Conservation (phyloP, 2,888 invertebrate species). For the Caenorhabditis plicata region DNA sequence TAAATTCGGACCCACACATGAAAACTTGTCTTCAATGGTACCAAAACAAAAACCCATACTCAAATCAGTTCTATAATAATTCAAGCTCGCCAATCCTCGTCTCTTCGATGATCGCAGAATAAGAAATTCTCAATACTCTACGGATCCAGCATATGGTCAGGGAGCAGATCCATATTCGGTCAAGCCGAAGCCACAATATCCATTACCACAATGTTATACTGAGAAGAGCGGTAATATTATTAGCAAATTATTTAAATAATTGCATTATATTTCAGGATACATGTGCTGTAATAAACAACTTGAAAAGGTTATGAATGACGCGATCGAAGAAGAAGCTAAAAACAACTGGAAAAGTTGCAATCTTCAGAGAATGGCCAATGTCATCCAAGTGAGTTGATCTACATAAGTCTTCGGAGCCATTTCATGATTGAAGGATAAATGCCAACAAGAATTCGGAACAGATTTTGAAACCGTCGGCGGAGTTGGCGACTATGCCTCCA, state of each 20-base stretch:
- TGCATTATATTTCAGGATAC: constrained; percentile 36
- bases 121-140: too few relatives aligned
- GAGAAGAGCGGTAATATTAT: constrained; percentile 43
- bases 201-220: constrained; percentile 59
- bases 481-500: constrained; percentile 59
- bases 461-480: constrained; percentile 58
- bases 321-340: constrained; percentile 14
- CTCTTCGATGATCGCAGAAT: constrained; percentile 4
- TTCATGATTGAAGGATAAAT: constrained; percentile 7
- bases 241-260: not conserved
- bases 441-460: constrained; percentile 47
- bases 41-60: too few relatives aligned
- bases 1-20: not conserved
- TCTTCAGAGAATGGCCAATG: constrained; percentile 51
- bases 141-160: too few relatives aligned
- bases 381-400: constrained; percentile 32
- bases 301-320: constrained; percentile 55
- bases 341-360: constrained; percentile 49
- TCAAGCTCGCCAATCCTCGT: not conserved
- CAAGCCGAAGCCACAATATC: constrained; percentile 36
- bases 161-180: not conserved
- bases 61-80: constrained; percentile 12
- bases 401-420: not conserved
- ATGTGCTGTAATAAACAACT: constrained; percentile 62
- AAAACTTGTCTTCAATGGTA: too few relatives aligned